Percentiles rank a stretch among this genome's conserved stretches.
Evolutionary conservation across 2,888 invertebrate species (phyloP).

Genomic region (Creontiades dilutus): DNA sequence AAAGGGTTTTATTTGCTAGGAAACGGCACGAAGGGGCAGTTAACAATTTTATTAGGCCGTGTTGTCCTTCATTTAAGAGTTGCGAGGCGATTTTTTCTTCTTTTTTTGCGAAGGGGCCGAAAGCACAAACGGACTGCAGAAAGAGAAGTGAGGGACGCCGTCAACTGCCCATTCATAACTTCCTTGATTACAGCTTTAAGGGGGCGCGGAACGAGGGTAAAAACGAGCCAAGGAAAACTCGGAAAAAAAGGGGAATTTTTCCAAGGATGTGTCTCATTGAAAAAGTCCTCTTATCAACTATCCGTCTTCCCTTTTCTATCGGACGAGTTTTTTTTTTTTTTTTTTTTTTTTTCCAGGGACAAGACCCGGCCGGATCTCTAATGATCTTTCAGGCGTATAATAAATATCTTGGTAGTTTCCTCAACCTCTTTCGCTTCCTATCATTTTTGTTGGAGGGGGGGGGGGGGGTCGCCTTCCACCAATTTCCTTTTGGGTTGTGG

Average conservation of each 20-base stretch:
- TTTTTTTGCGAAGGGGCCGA: neutral
- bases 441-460: conserved; percentile 2
- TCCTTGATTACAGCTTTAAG: conserved; percentile 17
- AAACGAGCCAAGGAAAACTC: neutral
- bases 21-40: neutral
- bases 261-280: neutral
- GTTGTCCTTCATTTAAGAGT: neutral
- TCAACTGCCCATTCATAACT: conserved; percentile 21
- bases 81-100: neutral
- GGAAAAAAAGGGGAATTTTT: neutral
- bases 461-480: neutral
- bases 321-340: neutral
- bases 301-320: conserved; percentile 26
- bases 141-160: neutral
- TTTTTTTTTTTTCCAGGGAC: neutral
- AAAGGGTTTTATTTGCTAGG: conserved; percentile 3
- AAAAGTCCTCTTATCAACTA: conserved; percentile 32
- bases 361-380: neutral
- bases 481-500: conserved; percentile 13
- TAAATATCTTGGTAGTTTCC: conserved; percentile 31
- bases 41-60: conserved; percentile 8
- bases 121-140: conserved; percentile 4
- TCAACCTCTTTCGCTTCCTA: neutral
- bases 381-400: conserved; percentile 29
- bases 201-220: neutral